These are phyloP conservation scores for Paracanthobrama guichenoti DNA, from an alignment of 2,113 vertebrate genomes.

Conservation along the genomic window DNA sequence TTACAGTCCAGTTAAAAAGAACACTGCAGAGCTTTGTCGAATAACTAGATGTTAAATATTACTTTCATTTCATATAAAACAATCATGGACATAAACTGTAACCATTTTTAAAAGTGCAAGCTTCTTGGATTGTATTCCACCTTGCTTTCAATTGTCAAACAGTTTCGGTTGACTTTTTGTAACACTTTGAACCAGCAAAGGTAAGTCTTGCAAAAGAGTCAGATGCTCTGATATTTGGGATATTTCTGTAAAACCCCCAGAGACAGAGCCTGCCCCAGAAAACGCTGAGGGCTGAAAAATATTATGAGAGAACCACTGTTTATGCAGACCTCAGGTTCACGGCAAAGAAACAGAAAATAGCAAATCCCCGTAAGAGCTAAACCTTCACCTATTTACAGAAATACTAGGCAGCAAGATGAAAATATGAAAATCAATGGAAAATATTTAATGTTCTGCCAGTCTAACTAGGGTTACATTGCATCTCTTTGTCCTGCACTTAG, in stretches of 20 bases:
- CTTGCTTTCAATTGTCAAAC: conserved; percentile 64
- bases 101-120: conserved; percentile 54
- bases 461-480: conserved; percentile 30
- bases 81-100: conserved; percentile 51
- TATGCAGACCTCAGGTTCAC: conserved; percentile 72
- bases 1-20: conserved; percentile 56
- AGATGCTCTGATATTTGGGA: conserved; percentile 67
- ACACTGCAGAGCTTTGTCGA: conserved; percentile 44
- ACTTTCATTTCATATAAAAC: conserved; percentile 48
- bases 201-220: conserved; percentile 62
- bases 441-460: conserved; percentile 25
- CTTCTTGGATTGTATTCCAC: conserved; percentile 50
- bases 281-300: conserved; percentile 77
- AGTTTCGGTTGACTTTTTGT: conserved; percentile 66
- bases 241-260: conserved; percentile 76
- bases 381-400: conserved; percentile 51
- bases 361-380: conserved; percentile 44
- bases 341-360: conserved; percentile 62
- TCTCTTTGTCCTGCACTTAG: conserved; percentile 25
- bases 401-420: conserved; percentile 31
- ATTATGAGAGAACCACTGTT: conserved; percentile 69
- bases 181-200: conserved; percentile 70
- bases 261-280: conserved; percentile 72
- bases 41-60: conserved; percentile 54
- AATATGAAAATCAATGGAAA: conserved; percentile 32